Evolutionary conservation across 53 echinoderm and acorn worm species (phyloP), one percentile per base, ranked within the genome.

Genomic region (Temnopleurus reevesii): DNA sequence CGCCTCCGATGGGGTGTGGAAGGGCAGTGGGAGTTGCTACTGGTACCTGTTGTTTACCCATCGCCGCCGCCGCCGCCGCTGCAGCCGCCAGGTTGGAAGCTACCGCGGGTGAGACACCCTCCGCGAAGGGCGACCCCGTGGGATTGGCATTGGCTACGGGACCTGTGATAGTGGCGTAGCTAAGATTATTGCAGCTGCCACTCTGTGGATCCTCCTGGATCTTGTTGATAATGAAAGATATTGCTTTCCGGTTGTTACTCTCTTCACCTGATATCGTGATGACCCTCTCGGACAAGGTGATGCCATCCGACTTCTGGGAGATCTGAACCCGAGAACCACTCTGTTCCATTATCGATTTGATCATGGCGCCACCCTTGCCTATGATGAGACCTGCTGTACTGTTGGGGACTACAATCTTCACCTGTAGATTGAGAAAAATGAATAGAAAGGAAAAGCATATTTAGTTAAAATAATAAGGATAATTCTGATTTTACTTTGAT

Each of bases 321-420:
- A 97, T 97, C 86, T 97, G 98, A n/a, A 97, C 94, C 49, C 95
- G 84, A 25, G 98, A 90, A 56, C 93, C 92, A 77, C 95, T 95
- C 89, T 97, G 98, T 79, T 97, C 98, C 98, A 97, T 97, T 31
- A 97, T 95, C 46, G 94, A 89, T 90, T 97, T 97, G 91, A 97
- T 97, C 95, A 95, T 97, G 28, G 95, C 89, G 28, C 98, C 95
- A n/a, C 94, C 95, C 83, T 97, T 97, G 4, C 97, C 97, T 49
- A 97, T 97, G 90, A 97, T 97, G 30, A 97, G 93, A 59, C 97
- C 97, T 36, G 97, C 97, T 86, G 97, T 97, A 85, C 97, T 97
- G 91, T 97, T 97, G 63, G 97, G 97, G n/a, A 97, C 94, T 0
- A 97, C 95, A 44, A 97, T 90, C 88, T 97, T 97, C 12, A 95